Evolutionary conservation across 1,140 invertebrate genomes (phyloP).

Genomic region (Drosophila busckii): DNA sequence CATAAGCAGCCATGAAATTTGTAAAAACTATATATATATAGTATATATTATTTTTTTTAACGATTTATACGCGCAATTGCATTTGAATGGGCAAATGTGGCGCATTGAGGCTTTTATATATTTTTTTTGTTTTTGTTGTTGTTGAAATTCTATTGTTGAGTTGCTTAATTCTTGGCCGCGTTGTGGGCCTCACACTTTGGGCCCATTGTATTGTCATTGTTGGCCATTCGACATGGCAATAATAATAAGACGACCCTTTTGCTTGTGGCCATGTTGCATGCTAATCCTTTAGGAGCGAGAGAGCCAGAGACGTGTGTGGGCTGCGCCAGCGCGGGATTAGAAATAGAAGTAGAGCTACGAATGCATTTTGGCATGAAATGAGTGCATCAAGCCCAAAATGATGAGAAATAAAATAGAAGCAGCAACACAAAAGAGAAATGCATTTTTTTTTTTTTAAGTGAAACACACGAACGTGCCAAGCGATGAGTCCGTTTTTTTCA

Average conservation of each 20-base stretch:
- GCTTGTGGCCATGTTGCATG: constrained; percentile 26
- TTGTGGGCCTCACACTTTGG: constrained; percentile 51
- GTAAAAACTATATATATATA: constrained; percentile 23
- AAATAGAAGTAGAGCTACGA: constrained; percentile 10
- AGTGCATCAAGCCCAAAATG: constrained; percentile 15
- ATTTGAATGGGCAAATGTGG: constrained; percentile 60
- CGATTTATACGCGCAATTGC: constrained; percentile 70
- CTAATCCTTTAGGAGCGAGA: constrained; percentile 52
- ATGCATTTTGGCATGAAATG: constrained; percentile 56
- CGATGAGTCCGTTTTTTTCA: too few species aligned
- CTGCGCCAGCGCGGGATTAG: constrained; percentile 62
- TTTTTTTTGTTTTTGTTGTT: constrained; percentile 24
- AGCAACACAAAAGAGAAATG: constrained; percentile 11
- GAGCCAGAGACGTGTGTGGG: constrained; percentile 58
- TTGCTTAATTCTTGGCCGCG: neutral
- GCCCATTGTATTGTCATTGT: constrained; percentile 48
- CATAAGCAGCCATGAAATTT: constrained; percentile 44
- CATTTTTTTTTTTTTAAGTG: constrained; percentile 58
- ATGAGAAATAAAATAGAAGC: constrained; percentile 12
- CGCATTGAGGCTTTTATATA: constrained; percentile 61
- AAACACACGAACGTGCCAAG: constrained; percentile 60
- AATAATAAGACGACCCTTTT: constrained; percentile 27
- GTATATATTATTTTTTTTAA: constrained; percentile 1
- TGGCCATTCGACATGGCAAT: constrained; percentile 54
- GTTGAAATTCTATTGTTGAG: too few species aligned